Conservation (phyloP, 2,113 vertebrate genomes). For the Erpornis zantholeuca region DNA sequence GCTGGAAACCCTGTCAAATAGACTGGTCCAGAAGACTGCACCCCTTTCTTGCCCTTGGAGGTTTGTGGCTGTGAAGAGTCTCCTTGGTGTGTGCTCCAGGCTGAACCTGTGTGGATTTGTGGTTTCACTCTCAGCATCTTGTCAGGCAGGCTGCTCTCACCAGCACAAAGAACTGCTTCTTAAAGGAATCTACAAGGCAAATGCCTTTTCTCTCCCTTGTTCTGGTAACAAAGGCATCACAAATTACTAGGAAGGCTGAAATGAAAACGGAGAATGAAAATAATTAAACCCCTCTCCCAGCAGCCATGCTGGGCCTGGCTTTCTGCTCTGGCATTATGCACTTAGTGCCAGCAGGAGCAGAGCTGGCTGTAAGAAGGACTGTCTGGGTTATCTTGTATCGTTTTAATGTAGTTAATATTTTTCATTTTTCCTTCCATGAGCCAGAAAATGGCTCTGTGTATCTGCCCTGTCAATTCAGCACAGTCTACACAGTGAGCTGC, state of each 20-base stretch:
- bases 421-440: not conserved
- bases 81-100: not conserved
- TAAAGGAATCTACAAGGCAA: constrained; percentile 14
- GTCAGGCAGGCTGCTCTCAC: not conserved
- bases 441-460: not conserved
- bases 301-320: constrained; percentile 32
- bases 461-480: not conserved
- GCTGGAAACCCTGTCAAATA: not conserved
- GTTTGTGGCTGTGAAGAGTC: not conserved
- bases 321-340: constrained; percentile 41
- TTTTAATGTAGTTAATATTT: not conserved
- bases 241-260: constrained; percentile 53
- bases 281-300: constrained; percentile 51
- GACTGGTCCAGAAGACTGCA: not conserved
- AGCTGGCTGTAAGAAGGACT: constrained; percentile 12
- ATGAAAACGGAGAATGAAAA: constrained; percentile 55
- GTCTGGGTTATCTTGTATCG: constrained; percentile 8
- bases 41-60: not conserved
- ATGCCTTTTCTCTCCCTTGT: constrained; percentile 19
- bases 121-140: not conserved
- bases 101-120: not conserved
- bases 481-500: not conserved
- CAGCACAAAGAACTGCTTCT: not conserved
- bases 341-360: constrained; percentile 54
- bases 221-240: constrained; percentile 34